phyloP scores from a whole-genome alignment of 2,797 vertebrate genomes.

The Epinephelus malabaricus region DNA sequence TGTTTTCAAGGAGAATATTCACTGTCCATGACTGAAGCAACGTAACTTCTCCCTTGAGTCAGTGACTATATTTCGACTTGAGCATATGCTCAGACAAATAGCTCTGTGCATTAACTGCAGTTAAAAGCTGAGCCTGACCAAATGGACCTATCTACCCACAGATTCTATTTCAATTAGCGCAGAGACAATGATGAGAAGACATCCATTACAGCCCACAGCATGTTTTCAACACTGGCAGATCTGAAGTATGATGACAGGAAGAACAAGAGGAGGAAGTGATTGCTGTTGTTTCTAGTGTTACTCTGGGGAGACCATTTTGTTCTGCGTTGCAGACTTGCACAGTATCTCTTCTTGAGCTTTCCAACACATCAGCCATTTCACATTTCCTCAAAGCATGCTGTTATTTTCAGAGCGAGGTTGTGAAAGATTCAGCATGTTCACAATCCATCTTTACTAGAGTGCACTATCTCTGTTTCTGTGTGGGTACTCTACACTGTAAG shows the following conservation, averaged over 20 bases:
- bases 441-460: conserved; percentile 37
- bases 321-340: conserved; percentile 29
- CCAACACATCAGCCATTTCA: conserved; percentile 57
- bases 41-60: conserved; percentile 23
- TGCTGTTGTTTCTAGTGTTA: conserved; percentile 48
- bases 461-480: conserved; percentile 15
- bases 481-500: background rate
- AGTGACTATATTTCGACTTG: conserved; percentile 16
- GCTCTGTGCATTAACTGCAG: conserved; percentile 47
- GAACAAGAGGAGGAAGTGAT: conserved; percentile 57
- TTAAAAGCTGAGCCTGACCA: conserved; percentile 64
- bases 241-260: conserved; percentile 52
- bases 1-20: conserved; percentile 24
- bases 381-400: conserved; percentile 50
- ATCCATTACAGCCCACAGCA: conserved; percentile 59
- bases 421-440: conserved; percentile 52
- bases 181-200: conserved; percentile 44
- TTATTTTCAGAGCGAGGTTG: conserved; percentile 53
- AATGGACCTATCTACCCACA: conserved; percentile 60
- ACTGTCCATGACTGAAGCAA: conserved; percentile 17
- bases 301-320: conserved; percentile 64
- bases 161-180: conserved; percentile 66
- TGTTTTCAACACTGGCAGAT: conserved; percentile 51
- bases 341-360: conserved; percentile 47
- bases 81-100: conserved; percentile 41